Conservation (phyloP, 2,113 vertebrate genomes). For the Abramis brama region DNA sequence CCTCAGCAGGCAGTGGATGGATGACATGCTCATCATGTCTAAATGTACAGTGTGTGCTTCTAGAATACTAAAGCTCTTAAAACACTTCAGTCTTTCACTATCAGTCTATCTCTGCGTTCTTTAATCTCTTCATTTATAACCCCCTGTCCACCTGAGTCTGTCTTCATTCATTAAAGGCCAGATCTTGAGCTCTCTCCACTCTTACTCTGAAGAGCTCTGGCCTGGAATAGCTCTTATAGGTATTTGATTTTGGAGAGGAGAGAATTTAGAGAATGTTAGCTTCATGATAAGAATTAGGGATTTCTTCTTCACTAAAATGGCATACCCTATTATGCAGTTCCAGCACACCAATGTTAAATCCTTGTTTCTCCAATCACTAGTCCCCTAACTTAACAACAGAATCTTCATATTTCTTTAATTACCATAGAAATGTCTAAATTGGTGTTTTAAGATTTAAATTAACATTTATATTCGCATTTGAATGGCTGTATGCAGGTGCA, state of each 20-base stretch:
- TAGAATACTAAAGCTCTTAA: constrained; percentile 55
- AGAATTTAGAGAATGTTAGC: constrained; percentile 14
- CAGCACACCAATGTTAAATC: not conserved
- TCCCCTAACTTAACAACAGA: not conserved
- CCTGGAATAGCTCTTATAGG: constrained; percentile 7
- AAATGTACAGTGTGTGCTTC: constrained; percentile 55
- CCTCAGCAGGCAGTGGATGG: constrained; percentile 56
- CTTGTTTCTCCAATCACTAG: not conserved
- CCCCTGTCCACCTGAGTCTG: constrained; percentile 8
- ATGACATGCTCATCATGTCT: constrained; percentile 59
- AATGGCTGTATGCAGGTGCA: constrained; percentile 11
- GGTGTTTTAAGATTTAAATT: not conserved
- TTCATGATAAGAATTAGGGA: constrained; percentile 24
- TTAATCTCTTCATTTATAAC: constrained; percentile 39
- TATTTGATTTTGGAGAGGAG: constrained; percentile 36
- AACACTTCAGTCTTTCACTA: constrained; percentile 42
- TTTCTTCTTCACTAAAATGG: not conserved
- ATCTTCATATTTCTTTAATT: not conserved
- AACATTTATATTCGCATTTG: not conserved
- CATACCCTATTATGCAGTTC: not conserved
- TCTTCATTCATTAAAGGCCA: constrained; percentile 50
- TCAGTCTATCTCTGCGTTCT: constrained; percentile 38
- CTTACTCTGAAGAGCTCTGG: constrained; percentile 38
- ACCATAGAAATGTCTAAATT: not conserved
- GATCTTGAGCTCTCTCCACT: constrained; percentile 44